A percentile compares a stretch with the other conserved stretches of the same genome.
These are phyloP conservation scores for Andrena bicolor DNA, from an alignment of 2,888 invertebrate species.

Conservation along the genomic window DNA sequence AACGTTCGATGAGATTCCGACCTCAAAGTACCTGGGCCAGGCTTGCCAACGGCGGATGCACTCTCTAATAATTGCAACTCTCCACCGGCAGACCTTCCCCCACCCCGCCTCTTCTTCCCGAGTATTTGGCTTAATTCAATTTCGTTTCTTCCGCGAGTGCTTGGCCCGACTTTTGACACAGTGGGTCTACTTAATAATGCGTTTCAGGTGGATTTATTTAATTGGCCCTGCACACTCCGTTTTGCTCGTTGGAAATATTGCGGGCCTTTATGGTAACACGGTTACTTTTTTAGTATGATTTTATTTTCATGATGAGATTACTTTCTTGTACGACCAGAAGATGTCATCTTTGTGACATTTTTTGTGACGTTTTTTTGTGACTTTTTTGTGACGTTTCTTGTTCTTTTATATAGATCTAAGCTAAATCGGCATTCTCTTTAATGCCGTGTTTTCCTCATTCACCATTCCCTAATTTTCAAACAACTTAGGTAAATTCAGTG, in stretches of 20 bases:
- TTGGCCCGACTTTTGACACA: conserved; percentile 31
- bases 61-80: conserved; percentile 62
- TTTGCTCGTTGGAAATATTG: neutral
- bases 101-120: neutral
- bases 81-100: neutral
- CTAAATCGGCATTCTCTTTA: neutral
- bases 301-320: neutral
- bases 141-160: conserved; percentile 18
- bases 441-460: neutral
- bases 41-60: conserved; percentile 58
- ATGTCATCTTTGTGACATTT: too few species aligned
- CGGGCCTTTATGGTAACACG: neutral
- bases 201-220: conserved; percentile 28
- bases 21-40: conserved; percentile 61
- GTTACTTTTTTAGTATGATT: neutral
- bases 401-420: too few species aligned
- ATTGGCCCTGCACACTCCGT: conserved; percentile 12
- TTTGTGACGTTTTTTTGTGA: too few species aligned
- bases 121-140: conserved; percentile 52
- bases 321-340: neutral
- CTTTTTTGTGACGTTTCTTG: too few species aligned
- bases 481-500: conserved; percentile 38
- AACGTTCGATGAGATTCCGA: conserved; percentile 63
- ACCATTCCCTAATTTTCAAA: conserved; percentile 25
- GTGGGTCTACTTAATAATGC: conserved; percentile 35